Base-by-base conservation (phyloP, 23 tunicate species). In the Clavelina lepadiformis region DNA sequence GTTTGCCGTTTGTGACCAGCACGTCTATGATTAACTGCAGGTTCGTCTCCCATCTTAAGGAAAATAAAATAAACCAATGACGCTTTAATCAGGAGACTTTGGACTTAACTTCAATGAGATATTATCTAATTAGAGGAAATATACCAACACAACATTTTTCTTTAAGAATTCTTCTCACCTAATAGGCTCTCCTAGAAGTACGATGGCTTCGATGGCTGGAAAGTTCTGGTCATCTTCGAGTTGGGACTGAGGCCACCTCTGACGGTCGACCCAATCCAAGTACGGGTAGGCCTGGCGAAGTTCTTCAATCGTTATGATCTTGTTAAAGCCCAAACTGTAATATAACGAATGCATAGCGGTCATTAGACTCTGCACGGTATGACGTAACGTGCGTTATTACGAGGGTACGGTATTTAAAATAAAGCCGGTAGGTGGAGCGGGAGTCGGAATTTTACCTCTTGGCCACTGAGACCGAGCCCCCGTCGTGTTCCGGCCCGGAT, bases 261-360 rank as follows among this genome's bases (percentile, higher is more conserved):
- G 54, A 11, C 98, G 78, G 51, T 92, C 98, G 15, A 92, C 98
- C 98, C 98, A 92, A 44, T 92, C 98, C 58, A 92, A 58, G 44
- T 92, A 92, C 2, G 98, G 98, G 64, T 84, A 83, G 18, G 98
- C 98, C 62, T 84, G 66, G 5, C 98, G 86, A 2, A 92, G 37
- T 22, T 85, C 87, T 26, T 92, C 93, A 21, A 88, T 88, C 19
- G 96, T 88, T 27, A 88, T 35, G 33, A 88, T 80, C 63, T 88
- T 88, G 22, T 66, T 68, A 70, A 88, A 88, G 52, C 96, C 96
- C 23, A 88, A 78, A 51, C 96, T 88, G 80, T 2, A 47, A 67
- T 26, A 38, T 35, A 55, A 55, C 19, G 19, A 8, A 22, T 7
- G 26, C 19, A 55, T 41, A 11, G 49, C 15, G 11, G 15, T 11